Conservation (phyloP, 2,888 invertebrate genomes). For the Euproctis similis region DNA sequence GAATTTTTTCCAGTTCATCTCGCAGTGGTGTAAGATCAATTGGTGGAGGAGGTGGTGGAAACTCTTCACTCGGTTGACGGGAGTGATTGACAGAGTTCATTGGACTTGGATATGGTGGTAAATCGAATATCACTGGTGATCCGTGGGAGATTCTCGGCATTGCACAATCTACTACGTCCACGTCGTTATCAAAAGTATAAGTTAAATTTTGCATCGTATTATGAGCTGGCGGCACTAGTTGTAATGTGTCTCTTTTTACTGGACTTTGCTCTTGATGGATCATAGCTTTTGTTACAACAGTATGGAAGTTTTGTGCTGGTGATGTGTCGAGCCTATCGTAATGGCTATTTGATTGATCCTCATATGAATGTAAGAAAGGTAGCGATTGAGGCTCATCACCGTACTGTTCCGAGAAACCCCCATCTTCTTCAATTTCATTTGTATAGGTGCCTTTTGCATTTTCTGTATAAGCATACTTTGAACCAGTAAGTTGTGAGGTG, state of each 20-base stretch:
- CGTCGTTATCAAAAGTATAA: constrained; percentile 62
- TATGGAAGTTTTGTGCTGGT: constrained; percentile 73
- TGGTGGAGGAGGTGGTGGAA: constrained; percentile 91
- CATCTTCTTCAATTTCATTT: constrained; percentile 62
- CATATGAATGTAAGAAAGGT: constrained; percentile 77
- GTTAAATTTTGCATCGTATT: constrained; percentile 56
- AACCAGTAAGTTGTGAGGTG: constrained; percentile 87
- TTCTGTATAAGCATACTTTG: constrained; percentile 78
- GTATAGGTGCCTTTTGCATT: constrained; percentile 56
- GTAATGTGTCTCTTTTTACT: constrained; percentile 63
- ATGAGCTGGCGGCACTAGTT: constrained; percentile 38
- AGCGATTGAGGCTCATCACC: constrained; percentile 78
- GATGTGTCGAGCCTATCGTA: constrained; percentile 59
- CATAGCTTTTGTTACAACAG: constrained; percentile 89
- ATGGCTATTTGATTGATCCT: constrained; percentile 52
- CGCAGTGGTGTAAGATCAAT: constrained; percentile 81
- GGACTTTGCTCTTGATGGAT: constrained; percentile 89
- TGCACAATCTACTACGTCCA: constrained; percentile 81
- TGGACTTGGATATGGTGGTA: constrained; percentile 89
- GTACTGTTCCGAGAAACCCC: constrained; percentile 68
- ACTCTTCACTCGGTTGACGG: constrained; percentile 90
- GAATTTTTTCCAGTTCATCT: constrained; percentile 74
- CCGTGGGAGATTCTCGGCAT: constrained; percentile 51
- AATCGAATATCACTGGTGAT: constrained; percentile 71
- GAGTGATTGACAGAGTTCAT: constrained; percentile 86